phyloP scores from a whole-genome alignment of 2,797 vertebrate species.

The Chloroceryle amazona region DNA sequence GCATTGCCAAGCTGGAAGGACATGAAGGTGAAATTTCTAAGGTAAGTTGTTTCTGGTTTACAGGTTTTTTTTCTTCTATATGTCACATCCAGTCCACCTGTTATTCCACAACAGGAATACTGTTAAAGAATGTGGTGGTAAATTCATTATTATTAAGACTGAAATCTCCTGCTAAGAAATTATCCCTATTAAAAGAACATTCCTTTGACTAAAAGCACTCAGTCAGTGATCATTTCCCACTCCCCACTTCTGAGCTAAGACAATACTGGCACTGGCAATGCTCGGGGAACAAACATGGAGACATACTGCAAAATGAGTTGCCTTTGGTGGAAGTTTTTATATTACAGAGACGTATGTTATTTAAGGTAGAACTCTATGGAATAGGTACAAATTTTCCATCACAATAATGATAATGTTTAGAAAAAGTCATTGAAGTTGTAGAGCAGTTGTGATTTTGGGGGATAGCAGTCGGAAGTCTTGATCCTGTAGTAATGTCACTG shows the following conservation, averaged over 20 bases:
- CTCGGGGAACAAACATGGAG: background rate
- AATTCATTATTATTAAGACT: background rate
- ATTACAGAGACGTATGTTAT: background rate
- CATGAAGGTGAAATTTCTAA: slow-evolving; percentile 93
- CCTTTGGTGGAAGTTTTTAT: background rate
- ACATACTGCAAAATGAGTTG: background rate
- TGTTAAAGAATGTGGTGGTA: background rate
- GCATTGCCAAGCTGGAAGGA: slow-evolving; percentile 89
- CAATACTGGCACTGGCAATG: background rate
- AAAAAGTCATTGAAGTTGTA: background rate
- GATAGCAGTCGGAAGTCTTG: background rate
- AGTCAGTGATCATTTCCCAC: background rate
- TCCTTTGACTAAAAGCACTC: background rate
- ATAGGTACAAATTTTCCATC: background rate
- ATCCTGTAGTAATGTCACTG: background rate
- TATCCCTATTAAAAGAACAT: background rate
- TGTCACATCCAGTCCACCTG: background rate
- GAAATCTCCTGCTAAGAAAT: background rate
- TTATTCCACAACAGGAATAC: background rate
- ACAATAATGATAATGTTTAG: background rate
- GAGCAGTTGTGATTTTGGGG: background rate
- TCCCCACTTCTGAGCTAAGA: background rate
- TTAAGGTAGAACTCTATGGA: background rate
- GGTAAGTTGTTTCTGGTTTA: slow-evolving; percentile 76
- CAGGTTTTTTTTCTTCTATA: background rate